Evolutionary conservation across 2,888 invertebrate genomes (phyloP), one percentile per base, ranked within the genome.

Genomic region (Mimachlamys varia): DNA sequence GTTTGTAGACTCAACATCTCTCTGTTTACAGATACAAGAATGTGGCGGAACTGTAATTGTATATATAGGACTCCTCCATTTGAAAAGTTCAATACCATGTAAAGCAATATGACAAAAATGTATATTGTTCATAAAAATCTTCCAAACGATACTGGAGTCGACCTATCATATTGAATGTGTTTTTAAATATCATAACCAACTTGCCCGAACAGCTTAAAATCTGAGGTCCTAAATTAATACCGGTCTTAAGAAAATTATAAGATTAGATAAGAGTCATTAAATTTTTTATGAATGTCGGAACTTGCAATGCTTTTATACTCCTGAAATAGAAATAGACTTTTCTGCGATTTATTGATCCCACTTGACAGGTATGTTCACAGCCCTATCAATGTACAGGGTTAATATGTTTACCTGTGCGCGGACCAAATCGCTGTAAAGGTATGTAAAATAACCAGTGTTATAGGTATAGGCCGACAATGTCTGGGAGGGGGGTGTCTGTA

Each of bases 1-100:
- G 58, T 58, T 58, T 10, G 58, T 58, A 58, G 58, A 58, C 58
- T 19, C 19, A 58, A 58, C 58, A 58, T 58, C 0, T 58, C 15
- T 58, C 58, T 22, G 58, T 58, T 58, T 58, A 58, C 58, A 58
- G n/a, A 58, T 58, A 58, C 58, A 58, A 58, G 22, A 58, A 58
- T 58, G 19, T 58, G 58, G 15, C 58, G 19, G 19, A 19, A 7
- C 58, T 58, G 58, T 58, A 22, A 58, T 19, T 19, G 58, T 58
- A 22, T 58, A 58, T 44, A 44, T 44, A 44, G 44, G 58, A 3
- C 19, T 22, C 19, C 0, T n/a, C 58, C 58, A 58, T 22, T 58
- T 58, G 58, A 58, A 58, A 58, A 58, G 22, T n/a, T 58, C 58
- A 58, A 58, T 22, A 58, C 58, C 15, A 58, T 22, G 22, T 58